phyloP scores from a whole-genome alignment of 2,888 invertebrate species.

The Xanthostigma xanthostigma region DNA sequence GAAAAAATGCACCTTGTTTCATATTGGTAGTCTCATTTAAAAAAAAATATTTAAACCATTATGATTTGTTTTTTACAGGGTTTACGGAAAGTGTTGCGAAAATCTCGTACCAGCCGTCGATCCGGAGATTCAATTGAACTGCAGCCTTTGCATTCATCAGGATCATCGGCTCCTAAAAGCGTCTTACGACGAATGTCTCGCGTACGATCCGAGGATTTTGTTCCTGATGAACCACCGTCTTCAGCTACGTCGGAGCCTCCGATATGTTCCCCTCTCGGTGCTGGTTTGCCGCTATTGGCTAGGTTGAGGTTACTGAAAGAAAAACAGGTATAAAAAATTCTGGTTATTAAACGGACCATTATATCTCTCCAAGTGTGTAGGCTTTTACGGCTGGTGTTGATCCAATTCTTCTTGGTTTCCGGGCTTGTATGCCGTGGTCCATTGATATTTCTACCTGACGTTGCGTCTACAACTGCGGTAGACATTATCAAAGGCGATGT shows the following conservation, averaged over 20 bases:
- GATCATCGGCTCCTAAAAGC: conserved; percentile 35
- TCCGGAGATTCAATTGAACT: conserved; percentile 54
- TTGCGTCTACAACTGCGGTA: too few species aligned
- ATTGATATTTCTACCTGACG: too few species aligned
- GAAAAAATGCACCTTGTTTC: too few species aligned
- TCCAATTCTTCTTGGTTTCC: too few species aligned
- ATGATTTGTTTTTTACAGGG: conserved; percentile 28
- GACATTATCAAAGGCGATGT: too few species aligned
- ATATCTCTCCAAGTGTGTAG: too few species aligned
- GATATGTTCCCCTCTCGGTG: conserved; percentile 61
- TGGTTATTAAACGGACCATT: background rate
- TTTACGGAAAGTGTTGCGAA: conserved; percentile 41
- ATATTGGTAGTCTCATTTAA: too few species aligned
- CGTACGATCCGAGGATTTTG: conserved; percentile 55
- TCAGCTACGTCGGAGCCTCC: conserved; percentile 40
- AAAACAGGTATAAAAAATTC: conserved; percentile 46
- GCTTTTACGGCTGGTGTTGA: too few species aligned
- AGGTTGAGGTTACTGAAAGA: conserved; percentile 68
- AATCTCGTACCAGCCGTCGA: conserved; percentile 37
- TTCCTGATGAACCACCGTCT: conserved; percentile 20
- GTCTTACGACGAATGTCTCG: conserved; percentile 57
- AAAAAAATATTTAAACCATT: background rate
- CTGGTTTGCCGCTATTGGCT: conserved; percentile 66
- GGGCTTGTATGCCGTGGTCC: too few species aligned
- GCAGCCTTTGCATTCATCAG: conserved; percentile 37